A percentile compares a stretch with the other conserved stretches of the same genome.
These are phyloP conservation scores for Drosophila carrolli DNA, from an alignment of 1,140 invertebrate species.

Conservation along the genomic window DNA sequence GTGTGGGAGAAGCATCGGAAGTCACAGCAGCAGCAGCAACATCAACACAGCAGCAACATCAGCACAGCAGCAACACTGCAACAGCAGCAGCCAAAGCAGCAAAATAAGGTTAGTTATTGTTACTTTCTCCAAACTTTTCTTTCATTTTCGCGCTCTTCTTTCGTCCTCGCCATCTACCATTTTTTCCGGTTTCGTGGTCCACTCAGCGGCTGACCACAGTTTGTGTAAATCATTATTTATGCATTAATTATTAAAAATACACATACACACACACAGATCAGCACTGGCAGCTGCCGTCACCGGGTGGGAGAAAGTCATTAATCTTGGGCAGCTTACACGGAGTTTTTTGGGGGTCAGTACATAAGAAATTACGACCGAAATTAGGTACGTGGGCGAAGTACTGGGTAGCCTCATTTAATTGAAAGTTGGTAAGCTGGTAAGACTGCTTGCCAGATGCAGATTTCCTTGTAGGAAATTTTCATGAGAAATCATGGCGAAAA, in stretches of 20 bases:
- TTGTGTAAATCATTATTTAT: conserved; percentile 71
- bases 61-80: conserved; percentile 41
- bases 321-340: conserved; percentile 43
- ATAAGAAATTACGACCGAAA: conserved; percentile 42
- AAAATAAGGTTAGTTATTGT: conserved; percentile 60
- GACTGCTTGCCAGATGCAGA: conserved; percentile 18
- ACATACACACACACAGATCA: conserved; percentile 12
- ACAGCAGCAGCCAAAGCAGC: conserved; percentile 19
- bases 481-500: conserved; percentile 36
- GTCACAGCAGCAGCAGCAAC: conserved; percentile 29
- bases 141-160: conserved; percentile 17
- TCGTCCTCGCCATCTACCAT: conserved; percentile 16
- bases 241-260: conserved; percentile 68
- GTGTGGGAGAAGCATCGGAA: conserved; percentile 29
- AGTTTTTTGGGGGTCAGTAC: conserved; percentile 31
- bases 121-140: conserved; percentile 3
- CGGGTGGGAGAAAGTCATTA: conserved; percentile 33
- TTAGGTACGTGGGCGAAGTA: conserved; percentile 35
- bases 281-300: conserved; percentile 21
- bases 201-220: conserved; percentile 34
- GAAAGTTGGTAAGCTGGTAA: conserved; percentile 29
- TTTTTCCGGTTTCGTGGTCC: conserved; percentile 25
- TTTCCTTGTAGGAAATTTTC: conserved; percentile 21
- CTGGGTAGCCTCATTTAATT: conserved; percentile 27
- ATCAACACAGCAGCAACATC: conserved; percentile 21